Evolutionary conservation across 2,888 invertebrate genomes (phyloP).

Genomic region (Drosophila paracracens): DNA sequence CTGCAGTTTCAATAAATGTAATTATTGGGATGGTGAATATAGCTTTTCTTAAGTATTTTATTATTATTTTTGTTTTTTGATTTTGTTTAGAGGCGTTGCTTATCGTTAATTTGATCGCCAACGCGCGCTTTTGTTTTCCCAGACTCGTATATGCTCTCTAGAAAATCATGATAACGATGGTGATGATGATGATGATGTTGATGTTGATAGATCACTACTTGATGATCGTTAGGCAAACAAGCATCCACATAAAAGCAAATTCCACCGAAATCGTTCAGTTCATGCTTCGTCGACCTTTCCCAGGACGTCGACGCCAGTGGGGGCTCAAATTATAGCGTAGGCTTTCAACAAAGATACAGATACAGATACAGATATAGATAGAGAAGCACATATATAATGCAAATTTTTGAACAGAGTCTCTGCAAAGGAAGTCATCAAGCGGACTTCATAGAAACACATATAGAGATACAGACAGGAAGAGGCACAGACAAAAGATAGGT

Average conservation of each 20-base stretch:
- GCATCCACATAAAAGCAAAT: conserved; percentile 36
- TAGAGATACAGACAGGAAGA: conserved; percentile 58
- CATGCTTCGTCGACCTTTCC: conserved; percentile 70
- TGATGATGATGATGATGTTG: conserved; percentile 22
- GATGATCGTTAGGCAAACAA: conserved; percentile 38
- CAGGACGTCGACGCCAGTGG: conserved; percentile 50
- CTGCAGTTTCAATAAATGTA: conserved; percentile 66
- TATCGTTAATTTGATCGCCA: conserved; percentile 77
- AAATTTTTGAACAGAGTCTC: conserved; percentile 52
- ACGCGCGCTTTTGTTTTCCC: conserved; percentile 74
- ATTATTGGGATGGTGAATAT: conserved; percentile 56
- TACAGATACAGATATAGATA: not conserved
- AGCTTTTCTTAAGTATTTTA: conserved; percentile 7
- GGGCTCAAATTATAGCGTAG: conserved; percentile 62
- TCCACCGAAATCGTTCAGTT: conserved; percentile 66
- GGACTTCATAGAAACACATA: conserved; percentile 36
- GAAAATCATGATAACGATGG: conserved; percentile 35
- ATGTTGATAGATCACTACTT: conserved; percentile 67
- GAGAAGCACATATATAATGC: conserved; percentile 49
- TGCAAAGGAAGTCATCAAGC: conserved; percentile 69
- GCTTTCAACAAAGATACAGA: conserved; percentile 39
- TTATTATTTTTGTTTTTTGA: conserved; percentile 23
- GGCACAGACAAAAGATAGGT: conserved; percentile 45
- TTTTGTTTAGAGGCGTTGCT: conserved; percentile 51
- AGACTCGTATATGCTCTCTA: conserved; percentile 27